A percentile compares a stretch with the other conserved stretches of the same genome.
phyloP scores from a whole-genome alignment of 92 coral and sea anemone genomes.

The Zoanthus solanderi region DNA sequence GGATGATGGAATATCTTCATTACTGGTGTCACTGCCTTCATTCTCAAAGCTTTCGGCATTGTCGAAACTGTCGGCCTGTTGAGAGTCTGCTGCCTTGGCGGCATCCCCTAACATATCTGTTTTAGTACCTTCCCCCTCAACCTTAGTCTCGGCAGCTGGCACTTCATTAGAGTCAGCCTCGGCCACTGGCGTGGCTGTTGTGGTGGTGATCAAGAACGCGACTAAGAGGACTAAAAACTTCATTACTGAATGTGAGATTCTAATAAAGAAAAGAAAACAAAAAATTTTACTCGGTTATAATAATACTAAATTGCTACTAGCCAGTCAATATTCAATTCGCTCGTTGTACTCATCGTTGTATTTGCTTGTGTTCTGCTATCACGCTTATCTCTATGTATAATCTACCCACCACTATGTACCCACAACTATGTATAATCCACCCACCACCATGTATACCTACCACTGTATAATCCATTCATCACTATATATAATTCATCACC shows the following conservation, averaged over 20 bases:
- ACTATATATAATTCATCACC: no score
- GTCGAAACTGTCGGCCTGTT: slow-evolving; percentile 36
- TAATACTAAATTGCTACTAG: background rate
- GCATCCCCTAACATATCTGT: slow-evolving; percentile 30
- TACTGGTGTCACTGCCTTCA: slow-evolving; percentile 33
- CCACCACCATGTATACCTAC: no score
- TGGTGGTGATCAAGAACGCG: slow-evolving; percentile 23
- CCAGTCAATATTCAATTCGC: background rate
- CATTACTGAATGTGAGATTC: slow-evolving; percentile 29
- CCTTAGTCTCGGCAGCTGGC: slow-evolving; percentile 27
- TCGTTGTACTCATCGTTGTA: background rate
- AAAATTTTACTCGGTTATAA: no score
- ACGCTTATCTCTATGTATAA: no score
- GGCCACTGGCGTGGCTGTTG: slow-evolving; percentile 42
- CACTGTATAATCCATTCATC: no score
- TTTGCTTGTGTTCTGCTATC: background rate
- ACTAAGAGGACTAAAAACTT: slow-evolving; percentile 40
- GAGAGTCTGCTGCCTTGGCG: slow-evolving; percentile 47
- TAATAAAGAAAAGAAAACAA: background rate
- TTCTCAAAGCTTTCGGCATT: slow-evolving; percentile 38
- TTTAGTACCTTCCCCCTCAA: slow-evolving; percentile 35
- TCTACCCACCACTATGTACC: no score
- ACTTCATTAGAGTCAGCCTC: slow-evolving; percentile 43
- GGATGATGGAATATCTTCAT: slow-evolving; percentile 38
- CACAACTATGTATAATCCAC: no score